Evolutionary conservation across 2,888 invertebrate species (phyloP), one percentile per base, ranked within the genome.

Genomic region (Hemistola chrysoprasaria): DNA sequence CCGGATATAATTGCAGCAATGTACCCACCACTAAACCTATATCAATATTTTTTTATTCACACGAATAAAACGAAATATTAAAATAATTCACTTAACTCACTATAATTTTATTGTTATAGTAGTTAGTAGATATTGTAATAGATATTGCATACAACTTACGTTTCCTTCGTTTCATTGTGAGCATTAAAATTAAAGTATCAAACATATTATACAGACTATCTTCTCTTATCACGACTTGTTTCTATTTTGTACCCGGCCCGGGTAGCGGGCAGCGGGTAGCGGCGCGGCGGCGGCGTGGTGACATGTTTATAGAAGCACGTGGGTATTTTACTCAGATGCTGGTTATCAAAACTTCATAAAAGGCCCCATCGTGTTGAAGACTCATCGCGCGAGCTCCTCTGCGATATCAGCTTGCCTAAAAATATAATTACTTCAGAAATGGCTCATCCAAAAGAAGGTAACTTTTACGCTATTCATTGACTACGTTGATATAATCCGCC

Each of bases 381-480:
- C 60, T 60, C 72, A 68, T 78, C 78, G 78, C 73, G 71, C 71
- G 65, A 66, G 56, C 49, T 59, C 55, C 57, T 58, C 56, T 59
- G 63, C 62, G 50, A 56, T 48, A 58, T 55, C 58, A 69, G 64
- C 64, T 47, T 59, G 67, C 61, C 45, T 29, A 28, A 46, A 41
- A 11, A 33, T 40, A 25, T 28, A 30, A 40, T 50, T 54, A 44
- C 26, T 41, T 37, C 51, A 55, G 71, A 71, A 66, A 88, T 88
- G 87, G 63, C 85, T 51, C 55, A 68, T 28, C 85, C 85, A 4
- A 85, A 78, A 74, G 74, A 85, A 86, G 87, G 87, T 88, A 78
- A 20, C 58, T 65, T 65, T 59, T 53, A 48, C 59, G 55, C 50
- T 47, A 36, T 40, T 47, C 53, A 27, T 24, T 20, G 38, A 40